Evolutionary conservation across 2,113 vertebrate genomes (phyloP).

Genomic region (Anthoscopus minutus): DNA sequence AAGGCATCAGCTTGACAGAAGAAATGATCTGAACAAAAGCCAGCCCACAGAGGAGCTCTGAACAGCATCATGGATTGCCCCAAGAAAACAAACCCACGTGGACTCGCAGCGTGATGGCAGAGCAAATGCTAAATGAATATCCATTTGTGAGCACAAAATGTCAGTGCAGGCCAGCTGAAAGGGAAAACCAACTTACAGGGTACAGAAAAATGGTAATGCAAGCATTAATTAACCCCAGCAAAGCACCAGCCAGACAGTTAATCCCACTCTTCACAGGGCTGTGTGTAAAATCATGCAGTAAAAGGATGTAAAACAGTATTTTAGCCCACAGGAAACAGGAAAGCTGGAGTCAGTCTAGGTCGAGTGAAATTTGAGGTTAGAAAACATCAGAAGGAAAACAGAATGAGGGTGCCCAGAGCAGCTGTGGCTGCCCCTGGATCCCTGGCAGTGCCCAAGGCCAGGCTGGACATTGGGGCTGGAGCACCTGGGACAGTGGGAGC

Average conservation of each 20-base stretch:
- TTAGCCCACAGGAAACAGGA: not conserved
- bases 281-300: not conserved
- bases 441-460: not conserved
- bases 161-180: not conserved
- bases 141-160: not conserved
- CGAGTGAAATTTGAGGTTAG: not conserved
- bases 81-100: not conserved
- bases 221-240: not conserved
- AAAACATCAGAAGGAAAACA: not conserved
- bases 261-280: not conserved
- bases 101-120: not conserved
- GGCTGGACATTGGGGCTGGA: not conserved
- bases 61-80: not conserved
- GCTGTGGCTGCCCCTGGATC: not conserved
- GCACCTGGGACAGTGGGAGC: not conserved
- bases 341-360: not conserved
- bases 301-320: not conserved
- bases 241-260: not conserved
- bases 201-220: not conserved
- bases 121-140: not conserved
- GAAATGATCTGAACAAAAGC: not conserved
- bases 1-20: conserved; percentile 2
- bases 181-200: not conserved
- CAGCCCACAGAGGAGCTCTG: not conserved
- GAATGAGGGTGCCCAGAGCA: fast-evolving